A percentile compares a stretch with the other conserved stretches of the same genome.
Evolutionary conservation across 2,888 invertebrate species (phyloP).

Genomic region (Aphidius colemani): DNA sequence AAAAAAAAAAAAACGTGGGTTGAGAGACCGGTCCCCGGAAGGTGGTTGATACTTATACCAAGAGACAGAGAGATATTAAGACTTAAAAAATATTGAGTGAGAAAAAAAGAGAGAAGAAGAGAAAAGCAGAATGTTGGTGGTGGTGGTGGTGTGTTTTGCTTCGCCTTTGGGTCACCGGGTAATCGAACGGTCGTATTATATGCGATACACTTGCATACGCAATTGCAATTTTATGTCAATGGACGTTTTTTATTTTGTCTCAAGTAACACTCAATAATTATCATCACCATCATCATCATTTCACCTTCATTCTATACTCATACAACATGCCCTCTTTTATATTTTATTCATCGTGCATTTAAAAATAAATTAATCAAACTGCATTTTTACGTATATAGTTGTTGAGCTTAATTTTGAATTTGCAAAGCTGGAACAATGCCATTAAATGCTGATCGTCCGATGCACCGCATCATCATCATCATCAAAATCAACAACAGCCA

Average conservation of each 20-base stretch:
- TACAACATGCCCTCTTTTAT: not conserved
- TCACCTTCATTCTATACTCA: not conserved
- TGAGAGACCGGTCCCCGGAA: too few species aligned
- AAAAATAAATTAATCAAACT: too few species aligned
- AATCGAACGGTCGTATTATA: conserved; percentile 33
- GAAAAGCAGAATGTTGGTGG: too few species aligned
- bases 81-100: too few species aligned
- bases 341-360: too few species aligned
- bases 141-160: conserved; percentile 26
- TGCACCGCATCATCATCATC: conserved; percentile 37
- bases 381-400: not conserved
- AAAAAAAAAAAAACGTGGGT: too few species aligned
- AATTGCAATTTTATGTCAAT: conserved; percentile 7
- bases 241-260: not conserved
- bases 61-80: too few species aligned
- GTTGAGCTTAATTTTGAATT: not conserved
- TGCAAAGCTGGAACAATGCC: conserved; percentile 36
- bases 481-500: too few species aligned
- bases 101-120: too few species aligned
- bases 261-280: not conserved
- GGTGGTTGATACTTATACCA: too few species aligned
- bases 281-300: not conserved
- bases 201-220: conserved; percentile 23
- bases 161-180: conserved; percentile 39
- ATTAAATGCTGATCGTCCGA: conserved; percentile 37